Conservation (phyloP, 2,113 vertebrate genomes). For the Gymnogyps californianus region DNA sequence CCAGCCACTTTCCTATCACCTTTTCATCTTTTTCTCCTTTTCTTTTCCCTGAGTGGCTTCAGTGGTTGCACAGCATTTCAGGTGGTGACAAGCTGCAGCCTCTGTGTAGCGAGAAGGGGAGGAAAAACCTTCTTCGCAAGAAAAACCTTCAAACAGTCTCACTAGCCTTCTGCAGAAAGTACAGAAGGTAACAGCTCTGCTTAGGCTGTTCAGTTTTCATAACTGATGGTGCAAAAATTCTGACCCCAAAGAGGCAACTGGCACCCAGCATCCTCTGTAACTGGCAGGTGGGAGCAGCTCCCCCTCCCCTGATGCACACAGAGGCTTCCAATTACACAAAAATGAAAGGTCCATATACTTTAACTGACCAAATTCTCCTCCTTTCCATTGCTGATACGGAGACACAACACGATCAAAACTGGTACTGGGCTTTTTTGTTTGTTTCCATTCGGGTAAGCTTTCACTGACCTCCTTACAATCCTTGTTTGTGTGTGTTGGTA, state of each 20-base stretch:
- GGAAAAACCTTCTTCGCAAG: not conserved
- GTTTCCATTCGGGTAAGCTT: not conserved
- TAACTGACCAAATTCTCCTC: not conserved
- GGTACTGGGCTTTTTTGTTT: not conserved
- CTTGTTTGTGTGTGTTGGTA: not conserved
- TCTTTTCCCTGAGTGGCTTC: accelerated
- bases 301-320: no score
- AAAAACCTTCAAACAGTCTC: not conserved
- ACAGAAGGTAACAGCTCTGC: not conserved
- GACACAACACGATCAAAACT: not conserved
- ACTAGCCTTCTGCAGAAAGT: not conserved
- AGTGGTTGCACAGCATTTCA: not conserved
- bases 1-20: accelerated
- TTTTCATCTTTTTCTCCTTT: not conserved
- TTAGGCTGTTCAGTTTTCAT: not conserved
- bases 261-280: not conserved
- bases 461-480: not conserved
- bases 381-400: not conserved
- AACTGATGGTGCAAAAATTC: not conserved
- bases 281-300: not conserved
- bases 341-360: not conserved
- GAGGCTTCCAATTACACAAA: not conserved
- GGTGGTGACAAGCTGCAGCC: not conserved
- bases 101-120: not conserved
- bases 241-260: not conserved